Percentiles rank a stretch among this genome's conserved stretches.
phyloP scores from a whole-genome alignment of 2,888 invertebrate species.

The Acleris laterana region DNA sequence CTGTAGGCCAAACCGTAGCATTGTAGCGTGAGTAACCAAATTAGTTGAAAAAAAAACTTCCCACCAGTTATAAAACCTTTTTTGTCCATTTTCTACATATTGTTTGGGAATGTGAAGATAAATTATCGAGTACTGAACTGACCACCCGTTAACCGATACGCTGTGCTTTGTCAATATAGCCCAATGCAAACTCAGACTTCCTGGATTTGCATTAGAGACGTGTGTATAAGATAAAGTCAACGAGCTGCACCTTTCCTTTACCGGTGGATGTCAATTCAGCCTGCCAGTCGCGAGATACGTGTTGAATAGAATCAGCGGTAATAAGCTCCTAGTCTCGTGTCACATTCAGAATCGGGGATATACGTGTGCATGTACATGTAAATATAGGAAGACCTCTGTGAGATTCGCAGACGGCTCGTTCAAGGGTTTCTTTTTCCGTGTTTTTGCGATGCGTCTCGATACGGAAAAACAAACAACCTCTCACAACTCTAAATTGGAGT shows the following conservation, averaged over 20 bases:
- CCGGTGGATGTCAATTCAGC: conserved; percentile 26
- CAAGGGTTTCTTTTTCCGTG: conserved; percentile 18
- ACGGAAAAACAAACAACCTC: conserved; percentile 23
- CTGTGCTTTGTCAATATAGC: not conserved
- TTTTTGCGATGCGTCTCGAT: conserved; percentile 17
- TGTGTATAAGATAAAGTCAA: conserved; percentile 18
- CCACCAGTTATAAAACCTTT: not conserved
- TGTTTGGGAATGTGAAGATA: not conserved
- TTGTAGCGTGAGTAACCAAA: conserved; percentile 11
- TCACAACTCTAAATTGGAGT: conserved; percentile 7
- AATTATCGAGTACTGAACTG: conserved; percentile 1
- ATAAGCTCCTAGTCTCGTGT: conserved; percentile 25
- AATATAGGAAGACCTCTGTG: conserved; percentile 1
- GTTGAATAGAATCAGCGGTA: conserved; percentile 31
- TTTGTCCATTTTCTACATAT: too few species aligned
- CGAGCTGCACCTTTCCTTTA: conserved; percentile 30
- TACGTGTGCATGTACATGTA: conserved; percentile 2
- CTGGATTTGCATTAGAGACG: conserved; percentile 19
- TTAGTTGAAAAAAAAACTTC: not conserved
- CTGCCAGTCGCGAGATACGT: conserved; percentile 19
- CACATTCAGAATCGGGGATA: conserved; percentile 13
- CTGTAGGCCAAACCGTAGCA: conserved; percentile 38
- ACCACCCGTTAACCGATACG: not conserved
- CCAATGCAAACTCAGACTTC: conserved; percentile 18
- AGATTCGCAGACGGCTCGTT: conserved; percentile 6